phyloP scores from a whole-genome alignment of 1,140 invertebrate species.

The Monochamus saltuarius region DNA sequence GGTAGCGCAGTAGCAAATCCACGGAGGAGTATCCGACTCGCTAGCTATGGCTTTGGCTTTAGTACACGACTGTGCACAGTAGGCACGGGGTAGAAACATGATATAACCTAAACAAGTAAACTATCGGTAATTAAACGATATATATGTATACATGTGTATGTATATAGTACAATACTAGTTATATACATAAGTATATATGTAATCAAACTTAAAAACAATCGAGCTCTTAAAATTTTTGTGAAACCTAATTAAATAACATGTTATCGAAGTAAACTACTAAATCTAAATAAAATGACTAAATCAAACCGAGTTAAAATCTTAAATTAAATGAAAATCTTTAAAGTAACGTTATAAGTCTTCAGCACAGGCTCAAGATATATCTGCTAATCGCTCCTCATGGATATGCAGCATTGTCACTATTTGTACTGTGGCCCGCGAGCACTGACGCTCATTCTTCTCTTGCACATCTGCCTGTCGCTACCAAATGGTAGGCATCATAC shows the following conservation, averaged over 20 bases:
- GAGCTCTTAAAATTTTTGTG: slow-evolving; percentile 19
- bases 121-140: slow-evolving; percentile 33
- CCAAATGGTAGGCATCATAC: slow-evolving; percentile 45
- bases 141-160: slow-evolving; percentile 28
- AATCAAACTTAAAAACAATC: slow-evolving; percentile 17
- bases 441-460: slow-evolving; percentile 47
- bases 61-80: slow-evolving; percentile 37
- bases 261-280: slow-evolving; percentile 17
- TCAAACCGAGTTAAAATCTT: slow-evolving; percentile 24
- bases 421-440: slow-evolving; percentile 45
- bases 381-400: slow-evolving; percentile 41
- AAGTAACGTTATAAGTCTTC: slow-evolving; percentile 24
- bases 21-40: slow-evolving; percentile 24
- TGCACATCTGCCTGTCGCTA: slow-evolving; percentile 50
- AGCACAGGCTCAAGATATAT: slow-evolving; percentile 39
- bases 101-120: slow-evolving; percentile 34
- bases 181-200: slow-evolving; percentile 24
- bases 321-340: slow-evolving; percentile 21
- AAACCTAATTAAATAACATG: slow-evolving; percentile 20
- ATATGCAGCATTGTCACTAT: slow-evolving; percentile 47
- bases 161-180: slow-evolving; percentile 3
- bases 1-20: slow-evolving; percentile 13
- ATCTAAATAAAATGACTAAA: slow-evolving; percentile 25
- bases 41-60: slow-evolving; percentile 36
- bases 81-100: slow-evolving; percentile 34